These are phyloP conservation scores for Pipa parva DNA, from an alignment of 2,113 vertebrate species.

Conservation along the genomic window DNA sequence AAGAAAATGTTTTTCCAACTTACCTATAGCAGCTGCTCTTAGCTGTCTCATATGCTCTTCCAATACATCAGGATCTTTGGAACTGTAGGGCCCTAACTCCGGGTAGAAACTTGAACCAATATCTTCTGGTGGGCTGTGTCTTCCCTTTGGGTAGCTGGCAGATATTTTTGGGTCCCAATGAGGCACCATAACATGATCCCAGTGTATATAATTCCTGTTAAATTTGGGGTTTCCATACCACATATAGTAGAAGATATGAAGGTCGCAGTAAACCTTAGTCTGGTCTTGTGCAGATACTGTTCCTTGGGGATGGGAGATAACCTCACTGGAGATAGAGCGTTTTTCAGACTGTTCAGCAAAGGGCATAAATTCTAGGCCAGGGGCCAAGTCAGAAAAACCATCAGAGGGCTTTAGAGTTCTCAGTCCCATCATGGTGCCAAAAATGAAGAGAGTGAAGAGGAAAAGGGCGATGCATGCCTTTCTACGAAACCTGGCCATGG, in stretches of 20 bases:
- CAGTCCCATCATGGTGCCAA: slow-evolving; percentile 85
- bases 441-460: slow-evolving; percentile 81
- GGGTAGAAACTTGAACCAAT: slow-evolving; percentile 83
- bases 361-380: slow-evolving; percentile 64
- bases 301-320: slow-evolving; percentile 25
- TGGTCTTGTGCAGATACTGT: slow-evolving; percentile 44
- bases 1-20: too few species aligned
- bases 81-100: slow-evolving; percentile 82
- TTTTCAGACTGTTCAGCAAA: slow-evolving; percentile 55
- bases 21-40: slow-evolving; percentile 77
- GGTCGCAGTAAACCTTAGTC: slow-evolving; percentile 72
- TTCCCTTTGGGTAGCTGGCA: slow-evolving; percentile 79
- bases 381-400: slow-evolving; percentile 74
- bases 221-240: slow-evolving; percentile 78
- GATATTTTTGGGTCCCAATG: slow-evolving; percentile 91
- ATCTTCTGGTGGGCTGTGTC: slow-evolving; percentile 75
- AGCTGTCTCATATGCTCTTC: slow-evolving; percentile 80
- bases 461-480: slow-evolving; percentile 78
- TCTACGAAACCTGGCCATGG: slow-evolving; percentile 77
- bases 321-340: slow-evolving; percentile 48
- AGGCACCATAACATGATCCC: slow-evolving; percentile 84
- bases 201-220: slow-evolving; percentile 75
- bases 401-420: slow-evolving; percentile 77
- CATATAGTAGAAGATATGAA: slow-evolving; percentile 85
- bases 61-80: slow-evolving; percentile 73